Conservation (phyloP, 2,113 vertebrate genomes). For the Carlito syrichta region DNA sequence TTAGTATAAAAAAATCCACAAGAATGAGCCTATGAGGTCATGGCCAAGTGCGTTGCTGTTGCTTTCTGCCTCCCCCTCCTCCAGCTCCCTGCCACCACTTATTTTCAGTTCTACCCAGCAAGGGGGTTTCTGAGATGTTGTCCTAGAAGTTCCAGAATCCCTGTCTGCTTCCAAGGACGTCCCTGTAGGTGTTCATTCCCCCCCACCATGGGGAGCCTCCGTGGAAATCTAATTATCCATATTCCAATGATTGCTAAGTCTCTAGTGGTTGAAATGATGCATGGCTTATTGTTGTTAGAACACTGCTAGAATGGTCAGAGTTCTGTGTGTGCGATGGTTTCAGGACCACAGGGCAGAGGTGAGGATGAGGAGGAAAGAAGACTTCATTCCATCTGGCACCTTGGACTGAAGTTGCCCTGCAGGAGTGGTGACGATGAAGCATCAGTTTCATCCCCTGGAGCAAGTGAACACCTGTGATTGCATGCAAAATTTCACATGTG, state of each 20-base stretch:
- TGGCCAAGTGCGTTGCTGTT: not conserved
- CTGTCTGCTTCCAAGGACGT: not conserved
- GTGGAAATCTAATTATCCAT: constrained; percentile 25
- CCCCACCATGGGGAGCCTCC: not conserved
- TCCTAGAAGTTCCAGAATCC: not conserved
- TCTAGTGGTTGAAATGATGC: not conserved
- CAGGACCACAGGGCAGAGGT: not conserved
- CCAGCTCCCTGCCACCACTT: not conserved
- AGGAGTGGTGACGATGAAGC: not conserved
- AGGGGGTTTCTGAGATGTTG: not conserved
- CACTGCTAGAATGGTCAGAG: not conserved
- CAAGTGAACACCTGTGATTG: not conserved
- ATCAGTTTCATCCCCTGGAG: not conserved
- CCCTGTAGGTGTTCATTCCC: not conserved
- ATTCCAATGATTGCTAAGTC: constrained; percentile 3
- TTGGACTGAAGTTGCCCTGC: not conserved
- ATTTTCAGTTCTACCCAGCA: not conserved
- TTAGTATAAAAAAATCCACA: not conserved
- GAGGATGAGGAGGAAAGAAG: not conserved
- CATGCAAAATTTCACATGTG: not conserved
- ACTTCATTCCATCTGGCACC: not conserved
- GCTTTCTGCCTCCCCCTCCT: not conserved
- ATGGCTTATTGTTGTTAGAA: constrained; percentile 18
- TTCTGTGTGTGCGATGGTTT: not conserved
- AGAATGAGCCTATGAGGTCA: not conserved